Percentiles rank a stretch among this genome's conserved stretches.
Conservation (phyloP, 2,888 invertebrate genomes). For the Acrobasis repandana region DNA sequence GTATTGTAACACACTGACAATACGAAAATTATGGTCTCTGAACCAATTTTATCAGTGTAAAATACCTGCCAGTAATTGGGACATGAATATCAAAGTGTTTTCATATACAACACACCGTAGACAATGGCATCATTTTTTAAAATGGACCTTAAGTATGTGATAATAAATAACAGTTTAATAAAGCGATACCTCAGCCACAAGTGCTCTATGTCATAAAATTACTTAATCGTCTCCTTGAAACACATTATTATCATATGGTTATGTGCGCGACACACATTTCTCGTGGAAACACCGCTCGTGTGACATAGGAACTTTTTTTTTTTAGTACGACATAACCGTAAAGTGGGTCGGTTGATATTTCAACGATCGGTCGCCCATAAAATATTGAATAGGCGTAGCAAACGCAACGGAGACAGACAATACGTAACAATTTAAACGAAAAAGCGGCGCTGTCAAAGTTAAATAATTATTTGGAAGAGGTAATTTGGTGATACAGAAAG, state of each 20-base stretch:
- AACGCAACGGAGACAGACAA: slow-evolving; percentile 2
- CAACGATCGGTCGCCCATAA: slow-evolving; percentile 3
- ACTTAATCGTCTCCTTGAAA: slow-evolving; percentile 77
- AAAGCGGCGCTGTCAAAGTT: neutral
- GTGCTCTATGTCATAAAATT: slow-evolving; percentile 57
- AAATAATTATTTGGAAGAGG: slow-evolving; percentile 24
- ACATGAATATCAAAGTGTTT: slow-evolving; percentile 19
- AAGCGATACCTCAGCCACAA: slow-evolving; percentile 39
- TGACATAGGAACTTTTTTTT: slow-evolving; percentile 35
- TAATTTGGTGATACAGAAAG: slow-evolving; percentile 41
- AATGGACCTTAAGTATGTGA: slow-evolving; percentile 35
- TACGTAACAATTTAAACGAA: slow-evolving; percentile 6
- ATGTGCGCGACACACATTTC: slow-evolving; percentile 75
- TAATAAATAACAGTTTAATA: slow-evolving; percentile 37
- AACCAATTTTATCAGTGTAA: slow-evolving; percentile 13
- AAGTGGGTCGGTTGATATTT: slow-evolving; percentile 20
- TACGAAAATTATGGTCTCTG: neutral
- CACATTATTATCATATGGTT: slow-evolving; percentile 75
- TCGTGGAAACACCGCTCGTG: slow-evolving; percentile 58
- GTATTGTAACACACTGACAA: neutral
- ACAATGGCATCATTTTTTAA: slow-evolving; percentile 24
- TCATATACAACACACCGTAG: slow-evolving; percentile 11
- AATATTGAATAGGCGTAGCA: slow-evolving; percentile 10
- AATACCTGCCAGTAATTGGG: slow-evolving; percentile 23
- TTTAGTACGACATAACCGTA: slow-evolving; percentile 33